Base-by-base conservation (phyloP, 2,888 invertebrate species). In the Melieria omissa region DNA sequence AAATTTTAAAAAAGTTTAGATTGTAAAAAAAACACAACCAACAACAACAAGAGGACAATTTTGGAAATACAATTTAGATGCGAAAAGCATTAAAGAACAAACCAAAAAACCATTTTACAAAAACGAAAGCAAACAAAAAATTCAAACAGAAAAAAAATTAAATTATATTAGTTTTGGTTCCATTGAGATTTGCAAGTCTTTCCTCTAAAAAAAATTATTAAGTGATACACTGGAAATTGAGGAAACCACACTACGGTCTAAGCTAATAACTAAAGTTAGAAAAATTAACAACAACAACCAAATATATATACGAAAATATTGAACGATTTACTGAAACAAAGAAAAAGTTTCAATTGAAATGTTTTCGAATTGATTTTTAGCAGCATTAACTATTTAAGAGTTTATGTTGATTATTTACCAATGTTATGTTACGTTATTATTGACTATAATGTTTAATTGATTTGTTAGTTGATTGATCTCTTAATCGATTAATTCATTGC, bases 31-130 rank as follows among this genome's bases (percentile, higher is more conserved):
- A 68, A 12, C 12, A 5, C 6, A 55, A 44, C 29, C 42, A 6
- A 63, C n/a, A 58, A 47, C 16, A 54, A 62, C 29, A 49, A 58
- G 6, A 41, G 65, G 47, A 42, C 58, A 29, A 42, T 63, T 68
- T 69, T 66, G 73, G 63, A 71, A 65, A 58, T 74, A 73, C 70
- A 67, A 75, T 63, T 71, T 72, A 74, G 64, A 29, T 29, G 29
- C 29, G 61, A 68, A 44, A 66, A 61, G 42, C 9, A 58, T 12
- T 49, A 55, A n/a, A 44, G 47, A 70, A 49, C 45, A 54, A 47
- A 71, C 60, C 65, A 66, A 41, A 58, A 57, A 64, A 58, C 58
- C 62, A 69, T 61, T 47, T 45, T 16, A 76, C 58, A 29, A 68
- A 41, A 29, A 58, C 44, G 62, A 47, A 45, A 45, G 55, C 42